phyloP scores from a whole-genome alignment of 2,888 invertebrate genomes.

The Euphydryas editha region DNA sequence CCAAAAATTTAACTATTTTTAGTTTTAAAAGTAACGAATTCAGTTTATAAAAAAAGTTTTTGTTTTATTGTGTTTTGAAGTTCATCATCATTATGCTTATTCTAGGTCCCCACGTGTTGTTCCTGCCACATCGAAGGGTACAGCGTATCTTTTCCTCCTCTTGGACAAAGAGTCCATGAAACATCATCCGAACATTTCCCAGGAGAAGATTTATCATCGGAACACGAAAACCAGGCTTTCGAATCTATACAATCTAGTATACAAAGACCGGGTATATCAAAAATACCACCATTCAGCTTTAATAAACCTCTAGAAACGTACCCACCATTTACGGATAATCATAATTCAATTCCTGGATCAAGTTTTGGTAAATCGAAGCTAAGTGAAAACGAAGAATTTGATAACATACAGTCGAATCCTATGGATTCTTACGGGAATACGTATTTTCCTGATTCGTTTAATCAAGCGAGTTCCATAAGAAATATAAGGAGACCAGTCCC shows the following conservation, averaged over 20 bases:
- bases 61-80: no score
- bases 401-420: constrained; percentile 54
- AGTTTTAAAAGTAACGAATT: no score
- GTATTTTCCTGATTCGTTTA: constrained; percentile 74
- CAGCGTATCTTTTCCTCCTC: constrained; percentile 86
- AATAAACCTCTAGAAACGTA: constrained; percentile 67
- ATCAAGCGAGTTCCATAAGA: constrained; percentile 71
- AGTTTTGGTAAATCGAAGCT: constrained; percentile 60
- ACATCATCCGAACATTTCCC: constrained; percentile 82
- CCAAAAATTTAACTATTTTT: not conserved
- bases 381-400: constrained; percentile 62
- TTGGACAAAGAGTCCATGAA: constrained; percentile 79
- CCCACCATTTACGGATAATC: constrained; percentile 61
- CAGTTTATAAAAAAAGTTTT: no score
- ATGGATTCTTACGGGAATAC: constrained; percentile 75
- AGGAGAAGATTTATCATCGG: constrained; percentile 80
- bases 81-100: no score
- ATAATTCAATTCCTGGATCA: constrained; percentile 68
- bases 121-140: constrained; percentile 92
- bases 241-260: constrained; percentile 73
- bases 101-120: constrained; percentile 89
- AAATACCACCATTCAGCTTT: constrained; percentile 63
- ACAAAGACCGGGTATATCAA: constrained; percentile 63
- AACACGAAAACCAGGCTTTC: constrained; percentile 74
- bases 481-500: constrained; percentile 66